phyloP scores from a whole-genome alignment of 2,113 vertebrate species.

The Acrocephalus arundinaceus region DNA sequence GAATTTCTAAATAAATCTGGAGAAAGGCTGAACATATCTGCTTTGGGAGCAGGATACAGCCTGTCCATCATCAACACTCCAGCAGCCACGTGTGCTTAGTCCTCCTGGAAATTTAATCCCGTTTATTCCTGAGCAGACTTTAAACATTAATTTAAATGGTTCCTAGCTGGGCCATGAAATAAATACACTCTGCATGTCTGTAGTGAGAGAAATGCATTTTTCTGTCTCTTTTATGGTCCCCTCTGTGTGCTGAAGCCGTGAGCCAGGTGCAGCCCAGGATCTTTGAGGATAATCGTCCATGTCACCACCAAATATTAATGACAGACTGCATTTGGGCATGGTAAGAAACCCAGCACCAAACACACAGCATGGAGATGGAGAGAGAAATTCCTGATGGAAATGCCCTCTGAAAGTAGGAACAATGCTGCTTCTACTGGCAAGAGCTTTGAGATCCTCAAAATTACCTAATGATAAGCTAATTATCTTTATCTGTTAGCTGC shows the following conservation, averaged over 20 bases:
- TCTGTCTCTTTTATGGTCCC: neutral
- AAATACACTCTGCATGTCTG: neutral
- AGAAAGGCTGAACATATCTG: neutral
- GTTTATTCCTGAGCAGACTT: neutral
- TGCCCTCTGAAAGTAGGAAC: neutral
- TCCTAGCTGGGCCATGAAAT: neutral
- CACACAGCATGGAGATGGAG: neutral
- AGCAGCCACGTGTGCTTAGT: neutral
- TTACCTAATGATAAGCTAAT: neutral
- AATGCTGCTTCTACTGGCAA: accelerated
- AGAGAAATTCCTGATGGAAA: neutral
- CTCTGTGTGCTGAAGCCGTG: neutral
- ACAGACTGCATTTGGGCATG: neutral
- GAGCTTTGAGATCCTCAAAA: neutral
- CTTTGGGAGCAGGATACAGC: neutral
- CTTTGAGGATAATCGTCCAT: neutral
- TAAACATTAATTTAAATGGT: neutral
- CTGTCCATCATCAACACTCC: accelerated
- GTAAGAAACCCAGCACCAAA: neutral
- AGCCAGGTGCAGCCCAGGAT: neutral
- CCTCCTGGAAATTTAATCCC: neutral
- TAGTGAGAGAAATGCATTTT: neutral
- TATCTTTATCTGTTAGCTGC: neutral
- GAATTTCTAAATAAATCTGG: neutral
- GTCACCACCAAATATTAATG: neutral